A percentile compares a stretch with the other conserved stretches of the same genome.
phyloP scores from a whole-genome alignment of 2,888 invertebrate species.

The Drosophila longiperda region DNA sequence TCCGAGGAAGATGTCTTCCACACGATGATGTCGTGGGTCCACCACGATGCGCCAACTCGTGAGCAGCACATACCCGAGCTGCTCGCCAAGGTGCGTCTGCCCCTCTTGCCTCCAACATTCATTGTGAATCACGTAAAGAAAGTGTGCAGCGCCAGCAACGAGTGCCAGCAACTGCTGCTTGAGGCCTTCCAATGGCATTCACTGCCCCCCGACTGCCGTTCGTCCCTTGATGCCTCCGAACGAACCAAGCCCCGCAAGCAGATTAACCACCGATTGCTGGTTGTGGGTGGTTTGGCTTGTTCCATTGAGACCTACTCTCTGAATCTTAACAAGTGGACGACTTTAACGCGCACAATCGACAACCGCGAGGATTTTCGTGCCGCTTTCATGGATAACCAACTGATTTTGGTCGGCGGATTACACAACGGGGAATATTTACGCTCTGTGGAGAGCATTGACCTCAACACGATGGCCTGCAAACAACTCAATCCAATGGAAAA shows the following conservation, averaged over 20 bases:
- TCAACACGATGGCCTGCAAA: slow-evolving; percentile 92
- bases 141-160: slow-evolving; percentile 87
- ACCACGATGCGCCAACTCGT: slow-evolving; percentile 90
- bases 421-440: slow-evolving; percentile 96
- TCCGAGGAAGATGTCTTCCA: slow-evolving; percentile 96
- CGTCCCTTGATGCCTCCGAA: slow-evolving; percentile 89
- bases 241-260: slow-evolving; percentile 95
- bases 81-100: slow-evolving; percentile 92
- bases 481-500: slow-evolving; percentile 94
- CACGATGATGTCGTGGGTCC: slow-evolving; percentile 94
- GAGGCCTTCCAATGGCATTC: slow-evolving; percentile 97
- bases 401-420: slow-evolving; percentile 93
- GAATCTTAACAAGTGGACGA: slow-evolving; percentile 83
- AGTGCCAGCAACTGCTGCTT: slow-evolving; percentile 94
- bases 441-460: slow-evolving; percentile 94
- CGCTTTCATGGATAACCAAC: slow-evolving; percentile 91
- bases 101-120: slow-evolving; percentile 94
- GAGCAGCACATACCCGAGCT: slow-evolving; percentile 90
- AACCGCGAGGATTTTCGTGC: slow-evolving; percentile 95
- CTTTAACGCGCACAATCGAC: slow-evolving; percentile 84
- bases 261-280: slow-evolving; percentile 89
- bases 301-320: slow-evolving; percentile 93
- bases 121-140: slow-evolving; percentile 94
- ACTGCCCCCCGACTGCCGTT: slow-evolving; percentile 91
- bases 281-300: slow-evolving; percentile 96